Evolutionary conservation across 2,113 vertebrate species (phyloP).

Genomic region (Colossoma macropomum): DNA sequence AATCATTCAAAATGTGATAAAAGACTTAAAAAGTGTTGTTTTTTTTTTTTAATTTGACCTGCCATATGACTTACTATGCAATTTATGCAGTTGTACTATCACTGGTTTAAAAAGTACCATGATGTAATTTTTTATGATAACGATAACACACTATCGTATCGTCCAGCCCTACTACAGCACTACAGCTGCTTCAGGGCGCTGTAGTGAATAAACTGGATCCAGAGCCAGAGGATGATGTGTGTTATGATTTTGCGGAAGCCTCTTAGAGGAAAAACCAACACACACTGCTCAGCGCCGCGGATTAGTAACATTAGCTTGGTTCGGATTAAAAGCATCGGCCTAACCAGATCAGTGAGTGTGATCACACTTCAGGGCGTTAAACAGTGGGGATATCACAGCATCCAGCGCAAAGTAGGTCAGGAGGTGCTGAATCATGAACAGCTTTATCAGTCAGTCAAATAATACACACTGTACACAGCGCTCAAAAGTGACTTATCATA

Average conservation of each 20-base stretch:
- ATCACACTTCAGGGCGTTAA: not conserved
- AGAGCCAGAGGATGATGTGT: not conserved
- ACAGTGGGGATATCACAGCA: not conserved
- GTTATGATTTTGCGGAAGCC: not conserved
- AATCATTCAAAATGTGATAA: too few species aligned
- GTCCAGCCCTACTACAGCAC: too few species aligned
- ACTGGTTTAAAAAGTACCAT: too few species aligned
- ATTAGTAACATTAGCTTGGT: slow-evolving; percentile 45
- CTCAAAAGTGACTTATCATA: too few species aligned
- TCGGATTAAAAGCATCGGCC: slow-evolving; percentile 25
- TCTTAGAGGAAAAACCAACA: slow-evolving; percentile 15
- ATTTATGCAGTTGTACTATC: too few species aligned
- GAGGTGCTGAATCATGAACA: slow-evolving; percentile 16
- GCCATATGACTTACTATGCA: too few species aligned
- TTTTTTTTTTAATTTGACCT: too few species aligned
- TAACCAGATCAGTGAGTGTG: slow-evolving; percentile 18
- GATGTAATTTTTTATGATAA: too few species aligned
- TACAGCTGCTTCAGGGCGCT: too few species aligned
- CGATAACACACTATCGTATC: too few species aligned
- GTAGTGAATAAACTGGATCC: not conserved
- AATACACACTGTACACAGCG: not conserved
- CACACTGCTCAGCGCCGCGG: slow-evolving; percentile 5
- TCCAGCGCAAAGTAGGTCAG: slow-evolving; percentile 13
- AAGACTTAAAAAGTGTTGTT: too few species aligned
- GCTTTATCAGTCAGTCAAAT: not conserved